These are phyloP conservation scores for Myiozetetes cayanensis DNA, from an alignment of 2,113 vertebrate genomes.

Conservation along the genomic window DNA sequence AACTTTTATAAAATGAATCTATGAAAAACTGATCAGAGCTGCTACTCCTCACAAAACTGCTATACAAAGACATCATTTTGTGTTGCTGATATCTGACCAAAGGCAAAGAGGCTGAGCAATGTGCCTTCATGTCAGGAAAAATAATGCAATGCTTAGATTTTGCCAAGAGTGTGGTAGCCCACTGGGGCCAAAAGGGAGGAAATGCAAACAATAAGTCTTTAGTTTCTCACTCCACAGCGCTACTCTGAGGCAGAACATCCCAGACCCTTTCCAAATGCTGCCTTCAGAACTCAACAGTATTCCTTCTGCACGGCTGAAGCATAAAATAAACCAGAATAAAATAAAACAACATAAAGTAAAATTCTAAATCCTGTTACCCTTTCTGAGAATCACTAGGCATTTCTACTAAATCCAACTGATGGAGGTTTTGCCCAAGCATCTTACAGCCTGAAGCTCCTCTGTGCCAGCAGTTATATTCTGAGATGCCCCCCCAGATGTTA, in stretches of 20 bases:
- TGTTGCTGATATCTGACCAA: conserved; percentile 37
- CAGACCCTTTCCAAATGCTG: background rate
- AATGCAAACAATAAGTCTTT: conserved; percentile 48
- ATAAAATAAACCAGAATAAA: background rate
- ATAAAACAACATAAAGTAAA: background rate
- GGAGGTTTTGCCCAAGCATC: background rate
- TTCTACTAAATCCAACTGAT: background rate
- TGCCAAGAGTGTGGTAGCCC: conserved; percentile 42
- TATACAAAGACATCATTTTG: conserved; percentile 48
- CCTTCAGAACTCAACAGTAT: background rate
- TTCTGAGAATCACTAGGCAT: background rate
- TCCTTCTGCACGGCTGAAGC: background rate
- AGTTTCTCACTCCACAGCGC: background rate
- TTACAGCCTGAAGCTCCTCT: background rate
- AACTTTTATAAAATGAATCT: conserved; percentile 27
- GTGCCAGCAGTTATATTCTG: background rate
- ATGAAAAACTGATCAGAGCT: conserved; percentile 27
- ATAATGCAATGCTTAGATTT: conserved; percentile 30
- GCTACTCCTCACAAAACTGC: background rate
- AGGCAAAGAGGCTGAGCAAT: conserved; percentile 36
- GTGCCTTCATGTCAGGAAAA: conserved; percentile 42
- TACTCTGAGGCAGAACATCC: background rate
- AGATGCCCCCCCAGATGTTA: background rate
- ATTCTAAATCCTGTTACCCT: background rate
- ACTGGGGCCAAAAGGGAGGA: background rate